Conservation (phyloP, 2,113 vertebrate genomes). For the Nestor notabilis region DNA sequence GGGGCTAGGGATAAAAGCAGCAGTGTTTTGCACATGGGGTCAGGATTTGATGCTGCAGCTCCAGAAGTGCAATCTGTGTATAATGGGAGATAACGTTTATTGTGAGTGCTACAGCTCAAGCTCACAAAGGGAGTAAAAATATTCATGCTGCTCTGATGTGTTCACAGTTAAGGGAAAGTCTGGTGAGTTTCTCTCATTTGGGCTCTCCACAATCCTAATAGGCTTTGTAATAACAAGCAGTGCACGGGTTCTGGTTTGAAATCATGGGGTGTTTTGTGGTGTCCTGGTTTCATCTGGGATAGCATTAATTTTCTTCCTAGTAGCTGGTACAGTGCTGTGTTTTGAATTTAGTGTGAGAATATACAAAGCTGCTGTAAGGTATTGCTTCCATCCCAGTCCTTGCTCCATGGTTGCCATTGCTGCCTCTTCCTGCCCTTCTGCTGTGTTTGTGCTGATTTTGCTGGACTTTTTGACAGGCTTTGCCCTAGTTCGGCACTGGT, state of each 20-base stretch:
- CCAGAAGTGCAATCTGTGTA: background rate
- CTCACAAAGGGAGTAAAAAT: background rate
- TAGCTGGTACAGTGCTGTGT: background rate
- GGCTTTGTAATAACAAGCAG: background rate
- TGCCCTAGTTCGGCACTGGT: background rate
- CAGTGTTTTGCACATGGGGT: background rate
- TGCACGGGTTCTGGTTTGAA: rapidly evolving
- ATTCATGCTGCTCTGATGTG: background rate
- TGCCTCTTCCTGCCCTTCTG: background rate
- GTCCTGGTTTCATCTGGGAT: background rate
- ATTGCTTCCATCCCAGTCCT: background rate
- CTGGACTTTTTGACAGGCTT: background rate
- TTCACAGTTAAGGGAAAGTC: background rate
- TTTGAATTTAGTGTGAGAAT: background rate
- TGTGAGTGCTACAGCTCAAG: background rate
- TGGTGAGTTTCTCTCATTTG: background rate
- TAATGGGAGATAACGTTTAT: background rate
- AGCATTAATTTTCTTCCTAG: background rate
- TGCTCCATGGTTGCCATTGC: background rate
- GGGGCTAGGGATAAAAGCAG: background rate
- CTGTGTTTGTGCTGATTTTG: background rate
- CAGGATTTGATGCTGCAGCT: background rate
- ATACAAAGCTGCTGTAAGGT: background rate
- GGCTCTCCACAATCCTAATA: background rate
- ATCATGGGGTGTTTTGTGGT: background rate